Conservation (phyloP, 1,140 invertebrate species). For the Aphaenogaster floridana region DNA sequence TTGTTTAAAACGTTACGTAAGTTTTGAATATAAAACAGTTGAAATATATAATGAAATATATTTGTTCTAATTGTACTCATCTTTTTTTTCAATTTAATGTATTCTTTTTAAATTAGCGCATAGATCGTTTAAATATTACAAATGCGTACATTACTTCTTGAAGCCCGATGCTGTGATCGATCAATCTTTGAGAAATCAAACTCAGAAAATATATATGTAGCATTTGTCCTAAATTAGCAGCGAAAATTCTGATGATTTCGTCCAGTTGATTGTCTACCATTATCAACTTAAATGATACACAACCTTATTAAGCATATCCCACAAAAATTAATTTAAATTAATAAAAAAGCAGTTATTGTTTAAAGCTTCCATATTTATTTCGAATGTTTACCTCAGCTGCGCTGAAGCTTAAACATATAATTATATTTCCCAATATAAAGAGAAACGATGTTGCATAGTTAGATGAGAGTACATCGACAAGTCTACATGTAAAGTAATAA, state of each 20-base stretch:
- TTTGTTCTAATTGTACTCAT: background rate
- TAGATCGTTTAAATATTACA: background rate
- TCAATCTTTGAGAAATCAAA: conserved; percentile 17
- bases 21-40: background rate
- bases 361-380: background rate
- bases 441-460: background rate
- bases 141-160: conserved; percentile 29
- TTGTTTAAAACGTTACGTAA: background rate
- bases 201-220: conserved; percentile 1
- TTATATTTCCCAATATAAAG: background rate
- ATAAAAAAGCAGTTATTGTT: background rate
- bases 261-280: conserved; percentile 11
- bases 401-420: background rate
- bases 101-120: background rate
- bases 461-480: conserved; percentile 13
- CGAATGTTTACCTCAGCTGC: conserved; percentile 14
- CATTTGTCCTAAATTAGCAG: background rate
- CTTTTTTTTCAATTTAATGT: background rate
- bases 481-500: background rate
- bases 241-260: conserved; percentile 19
- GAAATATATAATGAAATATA: background rate
- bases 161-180: conserved; percentile 24
- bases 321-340: too few species aligned
- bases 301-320: background rate
- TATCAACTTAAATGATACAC: conserved; percentile 26